A percentile compares a stretch with the other conserved stretches of the same genome.
Conservation (phyloP, 2,797 vertebrate genomes). For the Spinibarbus caldwelli region DNA sequence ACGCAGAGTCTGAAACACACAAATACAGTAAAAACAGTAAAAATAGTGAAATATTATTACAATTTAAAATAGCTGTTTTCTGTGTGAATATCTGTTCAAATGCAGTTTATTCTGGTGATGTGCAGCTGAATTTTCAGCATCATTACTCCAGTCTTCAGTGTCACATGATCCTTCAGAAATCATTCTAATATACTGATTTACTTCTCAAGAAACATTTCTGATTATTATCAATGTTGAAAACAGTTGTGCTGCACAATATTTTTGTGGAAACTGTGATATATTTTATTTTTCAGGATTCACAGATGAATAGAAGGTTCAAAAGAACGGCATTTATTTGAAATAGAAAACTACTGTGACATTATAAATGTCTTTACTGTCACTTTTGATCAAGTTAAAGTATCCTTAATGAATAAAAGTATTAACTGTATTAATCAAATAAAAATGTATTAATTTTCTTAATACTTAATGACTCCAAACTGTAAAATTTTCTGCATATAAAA, state of each 20-base stretch:
- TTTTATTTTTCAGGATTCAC: no score
- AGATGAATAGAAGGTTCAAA: no score
- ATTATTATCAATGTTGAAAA: neutral
- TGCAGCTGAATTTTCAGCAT: neutral
- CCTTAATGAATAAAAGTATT: no score
- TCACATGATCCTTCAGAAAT: neutral
- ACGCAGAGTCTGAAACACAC: conserved; percentile 76
- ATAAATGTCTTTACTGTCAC: no score
- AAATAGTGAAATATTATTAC: accelerated
- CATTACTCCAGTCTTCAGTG: no score
- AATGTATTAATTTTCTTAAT: no score
- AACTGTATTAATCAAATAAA: no score
- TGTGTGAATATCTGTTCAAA: neutral
- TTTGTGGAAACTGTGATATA: neutral
- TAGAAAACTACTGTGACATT: no score
- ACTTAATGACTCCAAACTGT: no score
- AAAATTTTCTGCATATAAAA: no score
- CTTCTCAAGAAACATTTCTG: neutral
- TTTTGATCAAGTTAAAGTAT: no score
- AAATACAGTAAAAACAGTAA: neutral
- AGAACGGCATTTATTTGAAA: no score
- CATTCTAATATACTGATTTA: neutral
- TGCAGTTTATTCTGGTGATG: neutral
- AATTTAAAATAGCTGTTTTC: neutral
- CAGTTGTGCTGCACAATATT: neutral